These are phyloP conservation scores for Nymphicus hollandicus DNA, from an alignment of 2,113 vertebrate genomes.

Conservation along the genomic window DNA sequence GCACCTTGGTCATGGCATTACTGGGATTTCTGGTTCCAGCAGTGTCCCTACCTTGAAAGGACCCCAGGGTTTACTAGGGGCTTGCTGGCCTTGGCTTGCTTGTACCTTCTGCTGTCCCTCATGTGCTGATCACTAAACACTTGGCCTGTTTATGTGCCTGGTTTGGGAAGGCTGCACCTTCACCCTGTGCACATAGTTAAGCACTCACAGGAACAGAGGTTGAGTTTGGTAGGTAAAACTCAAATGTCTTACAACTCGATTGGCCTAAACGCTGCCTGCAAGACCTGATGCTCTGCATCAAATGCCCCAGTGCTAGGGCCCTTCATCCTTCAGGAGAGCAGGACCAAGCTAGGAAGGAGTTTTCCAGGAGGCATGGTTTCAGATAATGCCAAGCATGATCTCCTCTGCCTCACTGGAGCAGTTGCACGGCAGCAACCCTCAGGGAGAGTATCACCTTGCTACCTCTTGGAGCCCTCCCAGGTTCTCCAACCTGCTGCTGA, in stretches of 20 bases:
- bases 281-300: background rate
- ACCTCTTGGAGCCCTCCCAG: background rate
- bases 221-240: background rate
- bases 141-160: background rate
- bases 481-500: background rate
- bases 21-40: background rate
- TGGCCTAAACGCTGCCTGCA: background rate
- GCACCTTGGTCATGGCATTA: background rate
- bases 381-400: background rate
- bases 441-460: background rate
- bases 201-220: background rate
- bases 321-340: background rate
- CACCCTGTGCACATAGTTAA: accelerated
- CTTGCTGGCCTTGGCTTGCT: background rate
- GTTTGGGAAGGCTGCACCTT: background rate
- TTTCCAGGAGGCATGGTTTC: background rate
- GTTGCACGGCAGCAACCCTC: background rate
- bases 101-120: background rate
- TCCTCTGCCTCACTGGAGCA: background rate
- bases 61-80: background rate
- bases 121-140: background rate
- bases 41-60: no score
- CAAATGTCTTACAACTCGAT: background rate
- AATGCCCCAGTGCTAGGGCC: no score
- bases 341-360: background rate